Evolutionary conservation across 2,888 invertebrate species (phyloP), one percentile per base, ranked within the genome.

Genomic region (Thera obeliscata): DNA sequence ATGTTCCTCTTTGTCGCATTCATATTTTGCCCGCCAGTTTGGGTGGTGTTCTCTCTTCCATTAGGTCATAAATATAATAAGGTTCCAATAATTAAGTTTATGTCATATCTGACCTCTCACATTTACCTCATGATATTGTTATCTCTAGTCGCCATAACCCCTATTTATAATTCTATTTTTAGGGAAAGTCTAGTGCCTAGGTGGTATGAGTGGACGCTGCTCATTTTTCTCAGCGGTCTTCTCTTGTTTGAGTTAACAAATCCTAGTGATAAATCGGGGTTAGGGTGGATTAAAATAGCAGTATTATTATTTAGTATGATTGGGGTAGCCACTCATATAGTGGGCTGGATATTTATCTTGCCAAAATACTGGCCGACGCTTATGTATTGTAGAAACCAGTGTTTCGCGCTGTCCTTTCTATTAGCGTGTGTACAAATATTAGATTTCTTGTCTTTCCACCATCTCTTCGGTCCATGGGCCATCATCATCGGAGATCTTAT

Each of bases 401-500:
- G 99, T 84, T 98, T 99, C 84, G 99, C 99, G 0, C 94, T 99
- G 83, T 98, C 98, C 66, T 97, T 99, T 87, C 95, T 99, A 70
- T 94, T 99, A 80, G 98, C 99, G 64, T 99, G 99, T 92, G 98
- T 99, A 59, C 99, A 99, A 93, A 98, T 99, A 81, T 94, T 99
- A 83, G 98, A 98, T 94, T 99, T 99, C 88, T 94, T 99, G 59
- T 99, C 99, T 36, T 99, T 99, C 87, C 99, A 99, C 90, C 98
- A 99, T 91, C 95, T 99, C 33, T 99, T 99, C 87, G 99, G 99
- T 57, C 99, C 99, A 0, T 99, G 99, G 99, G 99, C 99, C 46
- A 99, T 99, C 85, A 99, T 99, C 87, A 99, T 99, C 82, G 98
- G 99, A 35, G 97, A 98, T 88, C 94, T 98, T 65, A 96, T 98